Conservation (phyloP, 2,888 invertebrate genomes). For the Eupithecia subumbrata region DNA sequence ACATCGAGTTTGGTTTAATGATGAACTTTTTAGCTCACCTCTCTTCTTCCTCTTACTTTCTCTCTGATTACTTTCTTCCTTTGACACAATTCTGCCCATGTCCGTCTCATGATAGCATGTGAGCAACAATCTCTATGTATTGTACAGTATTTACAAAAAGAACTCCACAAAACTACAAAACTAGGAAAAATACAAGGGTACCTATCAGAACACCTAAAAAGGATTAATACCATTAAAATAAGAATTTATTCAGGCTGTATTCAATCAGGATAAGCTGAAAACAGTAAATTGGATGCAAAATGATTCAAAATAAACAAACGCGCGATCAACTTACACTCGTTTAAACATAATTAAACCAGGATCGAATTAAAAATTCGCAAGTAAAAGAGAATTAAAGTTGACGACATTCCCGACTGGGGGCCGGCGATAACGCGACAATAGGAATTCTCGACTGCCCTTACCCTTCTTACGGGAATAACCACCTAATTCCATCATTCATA, state of each 20-base stretch:
- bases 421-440: constrained; percentile 77
- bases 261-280: background rate
- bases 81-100: too few species aligned
- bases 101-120: too few species aligned
- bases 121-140: too few species aligned
- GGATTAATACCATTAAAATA: background rate
- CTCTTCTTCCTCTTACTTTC: too few species aligned
- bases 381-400: constrained; percentile 78
- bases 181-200: too few species aligned
- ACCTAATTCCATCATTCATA: constrained; percentile 58
- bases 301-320: background rate
- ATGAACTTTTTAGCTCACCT: too few species aligned
- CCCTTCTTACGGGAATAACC: constrained; percentile 65
- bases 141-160: too few species aligned
- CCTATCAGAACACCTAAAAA: too few species aligned
- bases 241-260: background rate
- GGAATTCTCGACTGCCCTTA: constrained; percentile 71
- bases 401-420: constrained; percentile 69
- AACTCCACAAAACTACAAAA: too few species aligned
- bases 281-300: background rate
- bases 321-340: constrained; percentile 20
- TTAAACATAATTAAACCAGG: constrained; percentile 53
- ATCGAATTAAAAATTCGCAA: constrained; percentile 74
- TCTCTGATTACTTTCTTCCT: too few species aligned
- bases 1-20: too few species aligned